These are phyloP conservation scores for Sesia bembeciformis DNA, from an alignment of 2,888 invertebrate genomes.

Conservation along the genomic window DNA sequence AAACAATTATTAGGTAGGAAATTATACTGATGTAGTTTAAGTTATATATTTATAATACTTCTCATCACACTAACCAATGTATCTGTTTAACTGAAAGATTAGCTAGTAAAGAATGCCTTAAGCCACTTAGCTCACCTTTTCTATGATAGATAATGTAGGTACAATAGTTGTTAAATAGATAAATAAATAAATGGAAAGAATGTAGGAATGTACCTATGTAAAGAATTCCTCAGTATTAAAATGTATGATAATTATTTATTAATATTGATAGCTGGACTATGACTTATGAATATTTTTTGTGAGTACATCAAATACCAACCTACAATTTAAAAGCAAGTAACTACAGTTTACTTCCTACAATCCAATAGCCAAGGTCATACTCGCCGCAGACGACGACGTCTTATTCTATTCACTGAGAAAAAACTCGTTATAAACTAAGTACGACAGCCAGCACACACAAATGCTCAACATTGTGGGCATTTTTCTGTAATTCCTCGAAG, in stretches of 20 bases:
- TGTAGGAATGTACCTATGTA: too few species aligned
- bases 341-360: constrained; percentile 73
- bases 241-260: neutral
- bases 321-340: constrained; percentile 72
- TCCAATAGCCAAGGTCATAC: constrained; percentile 70
- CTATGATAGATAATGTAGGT: too few species aligned
- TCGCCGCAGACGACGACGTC: constrained; percentile 64
- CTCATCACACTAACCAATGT: too few species aligned
- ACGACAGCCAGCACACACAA: constrained; percentile 11
- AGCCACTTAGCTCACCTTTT: too few species aligned
- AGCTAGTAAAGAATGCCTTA: too few species aligned
- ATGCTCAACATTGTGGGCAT: neutral
- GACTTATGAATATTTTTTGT: constrained; percentile 64
- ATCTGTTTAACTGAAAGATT: too few species aligned
- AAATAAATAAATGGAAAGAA: too few species aligned
- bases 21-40: too few species aligned
- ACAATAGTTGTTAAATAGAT: too few species aligned
- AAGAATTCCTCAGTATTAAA: too few species aligned
- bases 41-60: too few species aligned
- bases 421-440: constrained; percentile 51
- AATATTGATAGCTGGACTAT: constrained; percentile 30
- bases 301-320: constrained; percentile 70
- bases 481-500: neutral
- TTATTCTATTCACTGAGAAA: constrained; percentile 60
- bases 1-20: too few species aligned